phyloP scores from a whole-genome alignment of 2,888 invertebrate species.

The Eucriotettix oculatus region DNA sequence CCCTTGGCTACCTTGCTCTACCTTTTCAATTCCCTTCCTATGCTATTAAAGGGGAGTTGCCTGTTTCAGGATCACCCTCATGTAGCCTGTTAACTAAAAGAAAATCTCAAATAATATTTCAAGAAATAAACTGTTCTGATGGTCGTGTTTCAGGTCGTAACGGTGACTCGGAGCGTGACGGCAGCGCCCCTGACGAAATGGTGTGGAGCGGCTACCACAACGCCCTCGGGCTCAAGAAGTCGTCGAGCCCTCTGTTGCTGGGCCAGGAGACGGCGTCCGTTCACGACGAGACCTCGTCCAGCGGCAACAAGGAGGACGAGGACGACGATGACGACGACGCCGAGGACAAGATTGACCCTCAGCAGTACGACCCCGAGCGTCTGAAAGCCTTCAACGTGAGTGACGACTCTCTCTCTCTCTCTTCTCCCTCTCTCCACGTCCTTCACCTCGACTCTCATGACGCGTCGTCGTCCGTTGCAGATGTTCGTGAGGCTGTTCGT shows the following conservation, averaged over 20 bases:
- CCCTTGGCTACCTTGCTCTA: too few species aligned
- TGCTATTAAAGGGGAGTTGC: too few species aligned
- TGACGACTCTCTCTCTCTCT: slow-evolving; percentile 17
- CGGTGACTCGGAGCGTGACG: slow-evolving; percentile 22
- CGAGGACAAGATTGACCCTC: slow-evolving; percentile 79
- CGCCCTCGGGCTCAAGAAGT: slow-evolving; percentile 33
- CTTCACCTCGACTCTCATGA: slow-evolving; percentile 1
- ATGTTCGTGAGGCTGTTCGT: slow-evolving; percentile 96
- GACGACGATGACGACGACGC: slow-evolving; percentile 81
- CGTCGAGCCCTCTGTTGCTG: slow-evolving; percentile 46
- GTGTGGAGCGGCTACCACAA: slow-evolving; percentile 79
- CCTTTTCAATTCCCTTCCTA: too few species aligned
- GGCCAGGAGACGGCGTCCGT: slow-evolving; percentile 44
- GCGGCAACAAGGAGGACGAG: slow-evolving; percentile 72
- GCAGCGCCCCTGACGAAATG: slow-evolving; percentile 34
- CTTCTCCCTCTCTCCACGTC: slow-evolving; percentile 16
- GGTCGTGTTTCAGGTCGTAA: slow-evolving; percentile 15
- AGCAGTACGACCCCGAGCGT: slow-evolving; percentile 80
- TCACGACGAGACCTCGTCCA: slow-evolving; percentile 78
- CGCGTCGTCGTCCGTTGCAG: slow-evolving; percentile 33
- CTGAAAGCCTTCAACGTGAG: slow-evolving; percentile 91
- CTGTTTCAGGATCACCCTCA: too few species aligned
- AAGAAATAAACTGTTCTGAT: too few species aligned
- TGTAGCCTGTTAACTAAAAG: too few species aligned
- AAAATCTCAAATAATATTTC: too few species aligned